Conservation (phyloP, 2,888 invertebrate species). For the Patella ulyssiponensis region DNA sequence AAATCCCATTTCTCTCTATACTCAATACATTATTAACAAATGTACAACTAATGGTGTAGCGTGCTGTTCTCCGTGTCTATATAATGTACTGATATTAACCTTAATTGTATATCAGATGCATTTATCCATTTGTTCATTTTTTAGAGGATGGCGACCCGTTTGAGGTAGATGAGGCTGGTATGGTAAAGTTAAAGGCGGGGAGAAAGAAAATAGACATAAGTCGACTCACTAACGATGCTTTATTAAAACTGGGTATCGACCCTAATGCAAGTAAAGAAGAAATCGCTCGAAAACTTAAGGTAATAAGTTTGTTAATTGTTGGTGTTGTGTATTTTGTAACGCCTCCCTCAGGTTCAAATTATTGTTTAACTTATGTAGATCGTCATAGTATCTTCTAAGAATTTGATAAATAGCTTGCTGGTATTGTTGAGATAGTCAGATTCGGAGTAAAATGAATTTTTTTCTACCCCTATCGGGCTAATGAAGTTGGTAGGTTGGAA, state of each 20-base stretch:
- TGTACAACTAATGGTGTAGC: too few species aligned
- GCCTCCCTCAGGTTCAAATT: too few species aligned
- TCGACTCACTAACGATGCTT: slow-evolving; percentile 68
- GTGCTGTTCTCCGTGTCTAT: not conserved
- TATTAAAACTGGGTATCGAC: slow-evolving; percentile 68
- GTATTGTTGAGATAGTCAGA: too few species aligned
- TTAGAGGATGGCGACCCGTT: slow-evolving; percentile 59
- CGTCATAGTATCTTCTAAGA: too few species aligned
- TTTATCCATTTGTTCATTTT: not conserved
- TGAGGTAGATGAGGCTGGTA: slow-evolving; percentile 61
- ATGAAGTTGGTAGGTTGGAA: too few species aligned
- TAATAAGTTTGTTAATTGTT: slow-evolving; percentile 16
- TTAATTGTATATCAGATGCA: not conserved
- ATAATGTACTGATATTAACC: not conserved
- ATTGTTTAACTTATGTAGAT: too few species aligned
- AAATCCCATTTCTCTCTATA: too few species aligned
- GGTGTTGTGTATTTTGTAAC: too few species aligned
- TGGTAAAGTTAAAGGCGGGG: slow-evolving; percentile 64
- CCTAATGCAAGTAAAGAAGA: slow-evolving; percentile 68
- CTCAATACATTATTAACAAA: too few species aligned
- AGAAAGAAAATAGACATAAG: slow-evolving; percentile 70
- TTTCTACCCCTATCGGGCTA: too few species aligned
- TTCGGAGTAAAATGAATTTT: too few species aligned
- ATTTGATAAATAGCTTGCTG: too few species aligned
- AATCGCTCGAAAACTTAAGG: slow-evolving; percentile 67